Conservation (phyloP, 2,113 vertebrate species). For the Nesospiza acunhae region DNA sequence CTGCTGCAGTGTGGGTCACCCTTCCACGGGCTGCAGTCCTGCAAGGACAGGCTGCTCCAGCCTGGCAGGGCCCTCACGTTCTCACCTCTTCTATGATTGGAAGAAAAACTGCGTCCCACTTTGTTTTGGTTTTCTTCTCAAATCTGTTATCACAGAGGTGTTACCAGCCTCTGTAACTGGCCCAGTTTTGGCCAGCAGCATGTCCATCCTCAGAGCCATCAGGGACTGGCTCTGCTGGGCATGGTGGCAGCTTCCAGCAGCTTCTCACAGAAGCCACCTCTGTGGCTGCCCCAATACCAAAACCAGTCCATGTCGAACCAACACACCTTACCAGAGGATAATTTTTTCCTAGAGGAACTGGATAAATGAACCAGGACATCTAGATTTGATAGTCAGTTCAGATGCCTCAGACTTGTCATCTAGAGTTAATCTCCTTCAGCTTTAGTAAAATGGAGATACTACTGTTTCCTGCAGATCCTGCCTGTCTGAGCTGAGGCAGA, state of each 20-base stretch:
- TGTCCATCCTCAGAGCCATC: background rate
- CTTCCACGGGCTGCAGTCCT: background rate
- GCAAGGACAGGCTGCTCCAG: background rate
- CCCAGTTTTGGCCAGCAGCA: background rate
- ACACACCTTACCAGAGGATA: background rate
- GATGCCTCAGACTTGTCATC: background rate
- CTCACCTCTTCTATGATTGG: background rate
- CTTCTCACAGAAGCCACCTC: background rate
- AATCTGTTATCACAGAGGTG: background rate
- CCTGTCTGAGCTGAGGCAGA: background rate
- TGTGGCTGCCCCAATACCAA: background rate
- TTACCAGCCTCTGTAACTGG: background rate
- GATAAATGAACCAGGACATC: background rate
- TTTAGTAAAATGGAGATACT: slow-evolving; percentile 7
- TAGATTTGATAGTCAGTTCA: background rate
- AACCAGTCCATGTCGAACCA: background rate
- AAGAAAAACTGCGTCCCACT: background rate
- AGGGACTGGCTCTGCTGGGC: background rate
- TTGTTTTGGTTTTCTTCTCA: background rate
- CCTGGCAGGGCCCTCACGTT: background rate
- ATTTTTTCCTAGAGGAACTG: background rate
- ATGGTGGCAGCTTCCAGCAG: background rate
- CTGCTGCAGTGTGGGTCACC: background rate
- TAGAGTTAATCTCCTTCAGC: background rate
- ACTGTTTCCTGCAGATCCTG: background rate